Evolutionary conservation across 2,113 vertebrate genomes (phyloP), one percentile per base, ranked within the genome.

Genomic region (Pseudorhombus dupliciocellatus): DNA sequence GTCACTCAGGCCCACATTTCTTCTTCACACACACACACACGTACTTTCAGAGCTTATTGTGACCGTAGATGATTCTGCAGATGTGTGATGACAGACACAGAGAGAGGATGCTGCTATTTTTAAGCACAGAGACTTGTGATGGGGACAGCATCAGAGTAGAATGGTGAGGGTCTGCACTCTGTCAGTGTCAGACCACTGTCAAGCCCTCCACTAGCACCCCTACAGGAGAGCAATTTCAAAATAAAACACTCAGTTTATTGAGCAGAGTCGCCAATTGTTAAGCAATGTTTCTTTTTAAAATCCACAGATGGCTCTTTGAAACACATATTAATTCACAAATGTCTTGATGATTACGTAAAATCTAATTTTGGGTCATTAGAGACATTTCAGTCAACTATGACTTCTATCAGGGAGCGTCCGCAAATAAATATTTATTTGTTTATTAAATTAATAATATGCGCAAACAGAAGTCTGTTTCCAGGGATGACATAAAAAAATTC

Each of bases 141-240:
- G 84, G 80, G 48, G 71, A 72, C 79, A 84, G 79, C 84, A 66
- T 66, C 84, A 63, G 73, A 44, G 57, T 48, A 46, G 66, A 89
- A 70, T 60, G 58, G 80, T 63, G 70, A 42, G 82, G 60, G 85
- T 91, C 92, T 93, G 93, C 84, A 58, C 83, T 91, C 65, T 87
- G 83, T 94, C 92, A 93, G 60, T 84, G 88, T 84, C 91, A 92
- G 81, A 75, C 70, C 52, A n/a, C 37, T n/a, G 54, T 84, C 65
- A 81, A 75, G 75, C 11, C 63, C 18, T 16, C 44, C 66, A 63
- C 2, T 34, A 30, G 37, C 24, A 54, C 1, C 20, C 8, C 31
- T 11, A 37, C 46, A 44, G 44, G 25, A 8, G 3, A 7, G 5
- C 31, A 5, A 34, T 78, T 84, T 87, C 89, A 91, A 54, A 88